Percentiles rank a stretch among this genome's conserved stretches.
phyloP scores from a whole-genome alignment of 2,888 invertebrate genomes.

The Alloscopus bannaensis region DNA sequence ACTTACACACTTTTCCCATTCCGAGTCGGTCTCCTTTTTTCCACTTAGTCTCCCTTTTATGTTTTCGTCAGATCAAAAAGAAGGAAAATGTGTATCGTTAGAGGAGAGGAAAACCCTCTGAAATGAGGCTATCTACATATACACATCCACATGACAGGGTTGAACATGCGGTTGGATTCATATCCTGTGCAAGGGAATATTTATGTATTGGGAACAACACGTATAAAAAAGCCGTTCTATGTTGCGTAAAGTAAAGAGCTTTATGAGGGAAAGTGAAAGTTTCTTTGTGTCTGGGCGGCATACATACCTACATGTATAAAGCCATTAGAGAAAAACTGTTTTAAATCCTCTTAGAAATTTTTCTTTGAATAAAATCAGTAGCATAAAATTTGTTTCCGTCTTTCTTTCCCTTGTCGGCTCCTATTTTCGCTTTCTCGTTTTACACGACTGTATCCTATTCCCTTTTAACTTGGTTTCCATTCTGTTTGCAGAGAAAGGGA shows the following conservation, averaged over 20 bases:
- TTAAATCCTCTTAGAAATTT: conserved; percentile 21
- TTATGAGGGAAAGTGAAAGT: neutral
- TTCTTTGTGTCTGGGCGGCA: too few relatives aligned
- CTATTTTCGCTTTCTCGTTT: too few relatives aligned
- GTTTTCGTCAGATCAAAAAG: neutral
- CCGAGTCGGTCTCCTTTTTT: neutral
- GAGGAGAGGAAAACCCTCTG: neutral
- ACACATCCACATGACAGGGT: neutral
- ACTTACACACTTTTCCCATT: neutral
- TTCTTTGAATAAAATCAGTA: conserved; percentile 31
- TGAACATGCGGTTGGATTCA: neutral
- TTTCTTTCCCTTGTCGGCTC: neutral
- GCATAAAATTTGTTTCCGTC: conserved; percentile 33
- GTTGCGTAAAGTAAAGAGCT: neutral
- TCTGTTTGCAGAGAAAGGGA: too few relatives aligned
- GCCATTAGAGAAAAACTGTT: neutral
- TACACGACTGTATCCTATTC: neutral
- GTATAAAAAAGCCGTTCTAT: neutral
- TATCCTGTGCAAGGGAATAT: too few relatives aligned
- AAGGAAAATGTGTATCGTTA: neutral
- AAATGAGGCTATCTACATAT: neutral
- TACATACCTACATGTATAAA: neutral
- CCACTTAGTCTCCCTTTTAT: neutral
- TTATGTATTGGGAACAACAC: too few relatives aligned
- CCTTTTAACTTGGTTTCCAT: neutral